A percentile compares a stretch with the other conserved stretches of the same genome.
These are phyloP conservation scores for Malaclemys terrapin DNA, from an alignment of 2,113 vertebrate genomes.

Conservation along the genomic window DNA sequence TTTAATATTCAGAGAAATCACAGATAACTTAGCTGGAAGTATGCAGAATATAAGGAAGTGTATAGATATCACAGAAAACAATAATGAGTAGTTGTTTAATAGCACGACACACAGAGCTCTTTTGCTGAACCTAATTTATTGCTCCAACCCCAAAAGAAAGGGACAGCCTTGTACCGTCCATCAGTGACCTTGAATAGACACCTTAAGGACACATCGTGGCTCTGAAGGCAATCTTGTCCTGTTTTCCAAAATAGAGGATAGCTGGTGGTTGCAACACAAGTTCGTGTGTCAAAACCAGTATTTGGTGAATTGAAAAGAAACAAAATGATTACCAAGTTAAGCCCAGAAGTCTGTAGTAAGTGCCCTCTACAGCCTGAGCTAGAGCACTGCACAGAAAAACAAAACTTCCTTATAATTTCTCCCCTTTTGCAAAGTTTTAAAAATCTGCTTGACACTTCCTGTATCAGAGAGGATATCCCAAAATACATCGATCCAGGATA, in stretches of 20 bases:
- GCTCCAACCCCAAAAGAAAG: not conserved
- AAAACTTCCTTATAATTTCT: not conserved
- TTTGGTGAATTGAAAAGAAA: not conserved
- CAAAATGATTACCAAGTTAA: not conserved
- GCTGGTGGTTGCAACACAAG: accelerated
- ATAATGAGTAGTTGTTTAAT: accelerated
- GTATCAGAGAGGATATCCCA: not conserved
- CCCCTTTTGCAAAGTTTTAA: not conserved
- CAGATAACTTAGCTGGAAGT: not conserved
- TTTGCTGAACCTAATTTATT: not conserved
- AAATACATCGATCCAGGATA: not conserved
- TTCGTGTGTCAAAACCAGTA: not conserved
- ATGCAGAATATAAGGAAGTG: not conserved
- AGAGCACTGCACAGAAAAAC: not conserved
- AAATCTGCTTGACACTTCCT: not conserved
- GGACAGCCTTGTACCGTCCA: not conserved
- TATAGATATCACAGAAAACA: not conserved
- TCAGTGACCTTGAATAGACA: not conserved
- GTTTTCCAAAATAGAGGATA: not conserved
- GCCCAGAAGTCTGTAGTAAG: not conserved
- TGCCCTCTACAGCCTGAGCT: not conserved
- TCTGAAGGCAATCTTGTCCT: not conserved
- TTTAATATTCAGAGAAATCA: not conserved
- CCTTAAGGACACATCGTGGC: not conserved
- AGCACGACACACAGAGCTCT: not conserved